Evolutionary conservation across 2,888 invertebrate genomes (phyloP), one percentile per base, ranked within the genome.

Genomic region (Anodontia alba): DNA sequence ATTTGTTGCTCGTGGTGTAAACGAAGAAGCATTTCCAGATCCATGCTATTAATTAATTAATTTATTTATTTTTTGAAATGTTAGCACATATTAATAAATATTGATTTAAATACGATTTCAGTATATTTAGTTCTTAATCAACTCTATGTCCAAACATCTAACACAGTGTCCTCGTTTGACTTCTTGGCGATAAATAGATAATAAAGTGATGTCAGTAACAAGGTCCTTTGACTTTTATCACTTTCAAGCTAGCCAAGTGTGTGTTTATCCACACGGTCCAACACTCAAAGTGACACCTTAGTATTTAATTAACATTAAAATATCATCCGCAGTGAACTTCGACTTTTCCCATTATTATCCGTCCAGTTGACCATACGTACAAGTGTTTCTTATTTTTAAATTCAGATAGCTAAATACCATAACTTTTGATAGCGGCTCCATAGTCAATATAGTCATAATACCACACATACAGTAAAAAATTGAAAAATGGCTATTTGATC

Each of bases 211-310:
- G 62, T 33, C 31, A 12, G 7, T 62, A 62, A 62, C 33, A 62
- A 62, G 62, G 17, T 33, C 31, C 20, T 33, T 62, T 62, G 62
- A 33, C 62, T 62, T 62, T 62, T 33, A 62, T 62, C 62, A 62
- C 33, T 62, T 62, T 17, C 33, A 31, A 12, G 23, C 29, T 62
- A 62, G 23, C 62, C 62, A 1, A 17, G 62, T 62, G 62, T 62
- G 62, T 17, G 62, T 62, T 62, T 33, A 31, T 33, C 62, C 62
- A 33, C 62, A 70, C 70, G 70, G 70, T 70, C 70, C 70, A 49
- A 29, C 49, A 70, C 70, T 49, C 70, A 70, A 70, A 70, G 70
- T 70, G 46, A 31, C 70, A 70, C 49, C 38, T 70, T 29, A 7
- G 33, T 62, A 62, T 62, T 62, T 33, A 62, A 62, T 62, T 62